Base-by-base conservation (phyloP, 2,888 invertebrate genomes). In the Melinaea marsaeus region DNA sequence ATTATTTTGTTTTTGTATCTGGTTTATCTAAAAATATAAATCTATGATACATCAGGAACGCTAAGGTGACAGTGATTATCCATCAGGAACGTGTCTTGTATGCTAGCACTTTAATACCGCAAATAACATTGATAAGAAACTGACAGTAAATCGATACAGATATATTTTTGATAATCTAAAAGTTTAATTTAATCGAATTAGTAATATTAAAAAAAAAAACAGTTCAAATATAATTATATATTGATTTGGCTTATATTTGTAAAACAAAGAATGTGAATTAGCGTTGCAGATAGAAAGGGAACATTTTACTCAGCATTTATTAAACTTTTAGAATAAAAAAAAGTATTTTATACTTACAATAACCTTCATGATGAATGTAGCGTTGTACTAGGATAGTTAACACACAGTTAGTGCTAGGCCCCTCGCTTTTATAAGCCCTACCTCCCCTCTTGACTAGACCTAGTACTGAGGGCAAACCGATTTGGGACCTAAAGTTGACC, bases 281-380 rank as follows among this genome's bases (percentile, higher is more conserved):
- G 2, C 37, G 2, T 37, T 37, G 13, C 48, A 13, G 4, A 11
- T 47, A 13, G 2, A 46, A 51, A 32, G 9, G 9, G 3, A 32
- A 51, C 35, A 22, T 22, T 22, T 22, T 0, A 22, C 1, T 13
- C 42, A n/a, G 5, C 2, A 33, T 48, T 62, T 22, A 22, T 22
- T 22, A 22, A 22, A 22, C 22, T 22, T 22, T 37, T 5, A 32
- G 13, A 37, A 37, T 37, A 33, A 56, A 42, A 51, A 32, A 13
- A 13, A 13, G 45, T 57, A 47, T 13, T 13, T 11, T 32, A 7
- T 58, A 78, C 78, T 77, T 70, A 78, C 78, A 60, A 73, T 70
- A 71, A 73, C 69, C 74, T 79, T 79, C 79, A 79, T 79, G 32
- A 32, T 51, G 32, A 32, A 32, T 51, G 51, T 51, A 22, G 32